Conservation (phyloP, 2,113 vertebrate species). For the Nematolebias whitei region DNA sequence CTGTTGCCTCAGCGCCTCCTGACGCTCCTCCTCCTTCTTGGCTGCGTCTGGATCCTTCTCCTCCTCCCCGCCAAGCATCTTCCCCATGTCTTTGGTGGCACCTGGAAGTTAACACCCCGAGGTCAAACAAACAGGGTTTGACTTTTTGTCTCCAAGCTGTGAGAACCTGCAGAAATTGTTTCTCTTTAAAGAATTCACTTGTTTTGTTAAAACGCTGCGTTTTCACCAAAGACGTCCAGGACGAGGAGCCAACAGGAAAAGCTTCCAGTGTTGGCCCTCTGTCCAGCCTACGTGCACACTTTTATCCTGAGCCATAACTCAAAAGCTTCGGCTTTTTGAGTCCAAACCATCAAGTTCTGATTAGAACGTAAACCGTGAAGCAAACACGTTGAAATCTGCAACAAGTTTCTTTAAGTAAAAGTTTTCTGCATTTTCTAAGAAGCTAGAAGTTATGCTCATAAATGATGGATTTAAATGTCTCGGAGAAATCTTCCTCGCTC, state of each 20-base stretch:
- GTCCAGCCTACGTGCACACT: constrained; percentile 2
- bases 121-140: not conserved
- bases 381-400: not conserved
- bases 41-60: constrained; percentile 96
- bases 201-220: too few relatives aligned
- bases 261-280: constrained; percentile 38
- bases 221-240: too few relatives aligned
- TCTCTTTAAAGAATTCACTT: too few relatives aligned
- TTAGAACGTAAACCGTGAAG: not conserved
- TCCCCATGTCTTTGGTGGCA: constrained; percentile 99
- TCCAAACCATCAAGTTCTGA: too few relatives aligned
- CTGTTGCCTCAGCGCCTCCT: constrained; percentile 95
- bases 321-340: not conserved
- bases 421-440: not conserved
- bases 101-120: constrained; percentile 72
- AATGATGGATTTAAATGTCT: not conserved
- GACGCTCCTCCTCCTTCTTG: constrained; percentile 96
- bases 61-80: constrained; percentile 97
- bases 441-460: not conserved
- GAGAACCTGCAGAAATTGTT: not conserved
- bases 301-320: not conserved
- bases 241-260: constrained; percentile 59
- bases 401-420: not conserved
- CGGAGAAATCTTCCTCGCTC: constrained; percentile 11
- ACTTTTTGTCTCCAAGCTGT: not conserved